phyloP scores from a whole-genome alignment of 2,113 vertebrate species.

The Phyllostomus hastatus region DNA sequence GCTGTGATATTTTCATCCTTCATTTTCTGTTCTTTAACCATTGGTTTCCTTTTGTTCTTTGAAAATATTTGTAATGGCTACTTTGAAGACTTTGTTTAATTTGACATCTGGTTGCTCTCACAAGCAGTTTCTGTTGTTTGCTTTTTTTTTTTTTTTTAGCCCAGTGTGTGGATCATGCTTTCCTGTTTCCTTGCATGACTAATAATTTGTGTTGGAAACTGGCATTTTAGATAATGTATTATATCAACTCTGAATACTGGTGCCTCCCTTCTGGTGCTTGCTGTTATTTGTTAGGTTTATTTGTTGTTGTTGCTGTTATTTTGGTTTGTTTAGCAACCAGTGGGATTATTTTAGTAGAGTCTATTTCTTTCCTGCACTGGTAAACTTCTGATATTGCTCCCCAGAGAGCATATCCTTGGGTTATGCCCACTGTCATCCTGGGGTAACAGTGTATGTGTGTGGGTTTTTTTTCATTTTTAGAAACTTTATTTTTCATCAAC shows the following conservation, averaged over 20 bases:
- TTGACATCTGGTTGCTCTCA: not conserved
- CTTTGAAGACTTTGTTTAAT: not conserved
- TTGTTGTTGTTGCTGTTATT: not conserved
- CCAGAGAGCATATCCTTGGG: not conserved
- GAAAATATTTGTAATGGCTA: not conserved
- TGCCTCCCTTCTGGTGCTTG: not conserved
- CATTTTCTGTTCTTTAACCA: not conserved
- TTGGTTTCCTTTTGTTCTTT: not conserved
- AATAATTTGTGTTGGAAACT: not conserved
- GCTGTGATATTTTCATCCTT: not conserved
- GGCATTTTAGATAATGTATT: not conserved
- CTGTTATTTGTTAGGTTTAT: not conserved
- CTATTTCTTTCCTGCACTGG: not conserved
- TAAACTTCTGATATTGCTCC: not conserved
- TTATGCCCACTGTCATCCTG: not conserved
- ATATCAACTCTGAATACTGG: not conserved
- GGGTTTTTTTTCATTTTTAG: not conserved
- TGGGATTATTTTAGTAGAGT: not conserved
- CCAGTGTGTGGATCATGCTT: not conserved
- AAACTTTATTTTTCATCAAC: not conserved
- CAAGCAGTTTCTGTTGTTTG: not conserved
- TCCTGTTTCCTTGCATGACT: slow-evolving; percentile 17
- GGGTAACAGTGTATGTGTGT: not conserved
- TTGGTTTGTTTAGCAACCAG: not conserved
- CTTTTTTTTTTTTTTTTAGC: not conserved